Conservation (phyloP, 64 coral and sea anemone genomes). For the Actinia tenebrosa region DNA sequence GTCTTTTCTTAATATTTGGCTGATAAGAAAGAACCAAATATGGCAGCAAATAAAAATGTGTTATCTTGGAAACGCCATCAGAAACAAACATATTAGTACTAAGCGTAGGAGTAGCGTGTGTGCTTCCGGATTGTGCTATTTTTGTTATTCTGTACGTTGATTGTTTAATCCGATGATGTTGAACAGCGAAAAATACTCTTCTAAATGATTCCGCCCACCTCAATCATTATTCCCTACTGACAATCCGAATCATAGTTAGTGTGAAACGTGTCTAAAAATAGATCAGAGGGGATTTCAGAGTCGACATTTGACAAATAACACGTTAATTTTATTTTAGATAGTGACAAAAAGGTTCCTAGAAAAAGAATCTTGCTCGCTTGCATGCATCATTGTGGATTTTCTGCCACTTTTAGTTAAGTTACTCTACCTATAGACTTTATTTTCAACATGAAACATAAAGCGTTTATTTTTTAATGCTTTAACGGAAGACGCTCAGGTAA, state of each 20-base stretch:
- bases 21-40: no score
- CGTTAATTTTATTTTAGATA: no score
- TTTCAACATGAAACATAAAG: background rate
- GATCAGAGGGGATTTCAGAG: background rate
- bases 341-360: no score
- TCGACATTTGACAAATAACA: no score
- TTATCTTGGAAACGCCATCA: background rate
- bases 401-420: background rate
- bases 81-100: background rate
- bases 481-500: background rate
- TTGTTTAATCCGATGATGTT: no score
- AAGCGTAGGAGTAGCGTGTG: no score
- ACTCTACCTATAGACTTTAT: background rate
- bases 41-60: background rate
- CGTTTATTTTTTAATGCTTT: background rate
- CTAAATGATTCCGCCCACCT: no score
- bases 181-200: no score
- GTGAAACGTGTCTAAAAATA: background rate
- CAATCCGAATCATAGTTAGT: background rate
- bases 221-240: background rate
- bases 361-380: no score
- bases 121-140: background rate
- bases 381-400: background rate
- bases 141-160: background rate
- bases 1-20: no score